Conservation (phyloP, 2,113 vertebrate species). For the Pantherophis guttatus region DNA sequence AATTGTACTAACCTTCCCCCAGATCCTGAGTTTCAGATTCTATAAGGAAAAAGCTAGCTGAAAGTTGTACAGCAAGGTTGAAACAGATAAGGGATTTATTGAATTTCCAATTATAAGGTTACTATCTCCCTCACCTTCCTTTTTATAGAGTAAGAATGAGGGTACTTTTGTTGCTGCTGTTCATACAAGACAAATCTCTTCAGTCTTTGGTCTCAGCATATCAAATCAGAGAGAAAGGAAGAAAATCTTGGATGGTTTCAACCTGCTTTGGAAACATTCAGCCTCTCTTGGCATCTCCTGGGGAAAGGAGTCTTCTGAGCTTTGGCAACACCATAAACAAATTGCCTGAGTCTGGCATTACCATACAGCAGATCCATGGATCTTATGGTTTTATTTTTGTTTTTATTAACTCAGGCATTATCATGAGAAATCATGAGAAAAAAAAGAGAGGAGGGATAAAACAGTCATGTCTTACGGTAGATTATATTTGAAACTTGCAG, state of each 20-base stretch:
- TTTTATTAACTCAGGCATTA: background rate
- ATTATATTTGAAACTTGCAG: background rate
- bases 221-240: background rate
- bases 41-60: background rate
- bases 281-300: background rate
- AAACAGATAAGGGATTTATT: background rate
- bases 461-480: slow-evolving; percentile 1
- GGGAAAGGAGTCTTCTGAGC: background rate
- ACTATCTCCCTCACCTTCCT: background rate
- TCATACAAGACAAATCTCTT: background rate
- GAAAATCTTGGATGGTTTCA: background rate
- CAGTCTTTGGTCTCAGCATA: background rate
- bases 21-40: background rate
- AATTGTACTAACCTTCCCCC: background rate
- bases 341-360: background rate
- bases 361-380: background rate
- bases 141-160: background rate
- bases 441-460: background rate
- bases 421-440: background rate
- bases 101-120: background rate
- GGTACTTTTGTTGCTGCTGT: background rate
- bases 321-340: background rate
- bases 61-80: background rate
- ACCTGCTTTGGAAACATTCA: background rate
- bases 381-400: background rate